Conservation (phyloP, 1,140 invertebrate genomes). For the Pachypsylla venusta region DNA sequence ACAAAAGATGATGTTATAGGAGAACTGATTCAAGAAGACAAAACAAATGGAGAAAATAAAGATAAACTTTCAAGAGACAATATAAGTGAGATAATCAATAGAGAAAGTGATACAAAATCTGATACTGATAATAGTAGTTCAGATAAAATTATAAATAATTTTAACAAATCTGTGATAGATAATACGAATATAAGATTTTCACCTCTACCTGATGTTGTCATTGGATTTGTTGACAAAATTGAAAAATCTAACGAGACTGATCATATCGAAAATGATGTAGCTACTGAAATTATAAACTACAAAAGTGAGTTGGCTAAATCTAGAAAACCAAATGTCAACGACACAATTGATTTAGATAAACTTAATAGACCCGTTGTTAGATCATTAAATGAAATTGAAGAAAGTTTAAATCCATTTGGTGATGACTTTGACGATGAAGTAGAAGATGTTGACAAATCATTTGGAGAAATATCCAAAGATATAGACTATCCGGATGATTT, state of each 20-base stretch:
- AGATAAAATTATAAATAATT: background rate
- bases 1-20: too few relatives aligned
- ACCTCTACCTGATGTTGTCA: background rate
- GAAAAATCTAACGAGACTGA: slow-evolving; percentile 14
- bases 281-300: background rate
- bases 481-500: slow-evolving; percentile 53
- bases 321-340: too few relatives aligned
- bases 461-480: slow-evolving; percentile 3
- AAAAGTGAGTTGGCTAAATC: background rate
- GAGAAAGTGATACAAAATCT: too few relatives aligned
- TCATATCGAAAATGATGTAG: slow-evolving; percentile 18
- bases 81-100: too few relatives aligned
- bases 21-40: too few relatives aligned
- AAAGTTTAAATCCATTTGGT: slow-evolving; percentile 17
- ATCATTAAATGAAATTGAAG: slow-evolving; percentile 19
- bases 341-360: too few relatives aligned
- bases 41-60: too few relatives aligned
- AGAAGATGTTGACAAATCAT: slow-evolving; percentile 16
- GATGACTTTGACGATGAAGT: slow-evolving; percentile 26
- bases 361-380: too few relatives aligned
- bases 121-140: too few relatives aligned
- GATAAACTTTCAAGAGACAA: too few relatives aligned
- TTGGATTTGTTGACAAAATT: background rate
- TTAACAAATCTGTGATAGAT: background rate
- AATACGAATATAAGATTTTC: background rate